Evolutionary conservation across 2,888 invertebrate genomes (phyloP), one percentile per base, ranked within the genome.

Genomic region (Allygus modestus): DNA sequence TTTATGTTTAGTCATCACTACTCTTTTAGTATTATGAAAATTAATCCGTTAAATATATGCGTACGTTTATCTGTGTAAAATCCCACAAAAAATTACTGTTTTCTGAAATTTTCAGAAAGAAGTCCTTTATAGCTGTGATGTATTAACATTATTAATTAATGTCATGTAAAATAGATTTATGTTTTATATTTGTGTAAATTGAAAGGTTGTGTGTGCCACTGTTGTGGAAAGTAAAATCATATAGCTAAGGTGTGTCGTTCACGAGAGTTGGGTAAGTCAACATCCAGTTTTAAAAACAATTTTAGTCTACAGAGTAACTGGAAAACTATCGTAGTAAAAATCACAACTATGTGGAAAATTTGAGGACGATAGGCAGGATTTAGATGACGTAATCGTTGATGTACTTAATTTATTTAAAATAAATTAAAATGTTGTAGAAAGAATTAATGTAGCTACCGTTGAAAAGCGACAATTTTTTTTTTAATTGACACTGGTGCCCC

Each of bases 191-290:
- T n/a, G n/a, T 82, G 82, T 46, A 0, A 23, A 4, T 65, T 37
- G 20, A 37, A 73, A 33, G 26, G 23, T 46, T 26, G 54, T 71
- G 69, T 41, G 20, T 84, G 84, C 43, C 15, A 69, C 31, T 1
- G 15, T 46, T 81, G 81, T 81, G 51, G 84, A 17, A 81, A 54
- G 51, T 20, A 31, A 54, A 41, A 31, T 41, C 54, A 61, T 11
- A 11, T 51, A 15, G 51, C 51, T 65, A 41, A 58, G 26, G 43
- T 65, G 31, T 69, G 83, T 71, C 31, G 65, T 46, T 71, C n/a
- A 0, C 41, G 33, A 31, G 26, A 31, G 15, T 65, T 33, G 15
- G 11, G 54, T 83, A 73, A 46, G 54, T 23, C 31, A 15, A 51
- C 15, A 37, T 11, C 33, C 0, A 33, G 20, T 61, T 31, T 61